A percentile compares a stretch with the other conserved stretches of the same genome.
phyloP scores from a whole-genome alignment of 2,113 vertebrate species.

The Thunnus maccoyii region DNA sequence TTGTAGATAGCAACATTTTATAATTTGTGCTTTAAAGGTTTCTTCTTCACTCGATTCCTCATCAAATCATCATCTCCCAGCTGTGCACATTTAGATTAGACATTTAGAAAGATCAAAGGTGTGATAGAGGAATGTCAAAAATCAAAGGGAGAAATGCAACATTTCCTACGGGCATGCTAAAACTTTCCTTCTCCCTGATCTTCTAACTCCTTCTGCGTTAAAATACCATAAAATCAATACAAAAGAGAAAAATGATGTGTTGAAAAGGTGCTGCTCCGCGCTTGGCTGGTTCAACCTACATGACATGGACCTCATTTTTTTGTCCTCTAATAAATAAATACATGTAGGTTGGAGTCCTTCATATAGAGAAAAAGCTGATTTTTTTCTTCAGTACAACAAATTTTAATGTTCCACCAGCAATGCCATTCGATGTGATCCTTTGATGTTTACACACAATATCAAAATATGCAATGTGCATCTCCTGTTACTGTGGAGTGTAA shows the following conservation, averaged over 20 bases:
- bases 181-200: background rate
- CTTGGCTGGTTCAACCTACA: background rate
- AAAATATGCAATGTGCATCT: background rate
- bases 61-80: slow-evolving; percentile 10
- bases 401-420: background rate
- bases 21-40: slow-evolving; percentile 26
- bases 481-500: background rate
- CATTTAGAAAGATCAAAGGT: slow-evolving; percentile 37
- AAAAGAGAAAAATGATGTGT: background rate
- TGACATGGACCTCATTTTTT: background rate
- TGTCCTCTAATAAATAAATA: slow-evolving; percentile 1
- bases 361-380: background rate
- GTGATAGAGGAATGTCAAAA: slow-evolving; percentile 25
- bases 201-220: background rate
- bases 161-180: slow-evolving; percentile 21
- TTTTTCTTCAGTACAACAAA: no score
- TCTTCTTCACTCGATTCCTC: slow-evolving; percentile 8
- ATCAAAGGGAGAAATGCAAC: slow-evolving; percentile 24
- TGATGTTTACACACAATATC: background rate
- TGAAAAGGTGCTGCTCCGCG: background rate
- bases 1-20: background rate
- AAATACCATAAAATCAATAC: slow-evolving; percentile 11
- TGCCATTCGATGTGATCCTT: background rate
- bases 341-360: background rate
- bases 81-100: background rate